Percentiles rank a stretch among this genome's conserved stretches.
Evolutionary conservation across 1,140 invertebrate species (phyloP).

Genomic region (Kradibia gibbosae): DNA sequence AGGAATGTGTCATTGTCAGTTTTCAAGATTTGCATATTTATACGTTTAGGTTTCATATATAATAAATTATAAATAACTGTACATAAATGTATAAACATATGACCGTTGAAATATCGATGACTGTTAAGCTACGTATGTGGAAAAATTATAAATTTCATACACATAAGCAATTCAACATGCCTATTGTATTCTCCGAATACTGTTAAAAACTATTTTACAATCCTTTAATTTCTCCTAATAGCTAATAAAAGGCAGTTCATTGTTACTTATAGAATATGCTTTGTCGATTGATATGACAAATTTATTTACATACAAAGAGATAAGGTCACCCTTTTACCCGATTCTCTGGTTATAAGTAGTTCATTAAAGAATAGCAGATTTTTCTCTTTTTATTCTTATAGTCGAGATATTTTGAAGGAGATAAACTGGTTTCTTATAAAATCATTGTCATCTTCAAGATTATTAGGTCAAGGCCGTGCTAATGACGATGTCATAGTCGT

Average conservation of each 20-base stretch:
- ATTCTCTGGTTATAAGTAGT: not conserved
- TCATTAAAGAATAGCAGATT: not conserved
- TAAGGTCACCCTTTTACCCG: not conserved
- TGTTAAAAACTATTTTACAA: not conserved
- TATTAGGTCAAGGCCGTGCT: conserved; percentile 16
- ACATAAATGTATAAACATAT: no score
- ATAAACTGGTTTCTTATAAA: conserved; percentile 35
- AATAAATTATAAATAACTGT: no score
- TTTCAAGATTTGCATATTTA: no score
- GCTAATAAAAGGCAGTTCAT: not conserved
- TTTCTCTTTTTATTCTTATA: not conserved
- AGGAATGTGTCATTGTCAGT: no score
- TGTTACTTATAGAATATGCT: not conserved
- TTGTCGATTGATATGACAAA: not conserved
- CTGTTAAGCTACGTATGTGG: no score
- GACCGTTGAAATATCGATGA: no score
- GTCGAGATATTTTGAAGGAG: not conserved
- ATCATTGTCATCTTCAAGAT: conserved; percentile 6
- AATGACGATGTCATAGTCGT: conserved; percentile 18
- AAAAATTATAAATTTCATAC: no score
- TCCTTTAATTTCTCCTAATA: not conserved
- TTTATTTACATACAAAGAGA: conserved; percentile 4
- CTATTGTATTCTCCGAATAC: not conserved
- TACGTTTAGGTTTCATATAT: no score
- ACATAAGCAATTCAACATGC: no score